phyloP scores from a whole-genome alignment of 2,797 vertebrate genomes.

The Urophycis tenuis region DNA sequence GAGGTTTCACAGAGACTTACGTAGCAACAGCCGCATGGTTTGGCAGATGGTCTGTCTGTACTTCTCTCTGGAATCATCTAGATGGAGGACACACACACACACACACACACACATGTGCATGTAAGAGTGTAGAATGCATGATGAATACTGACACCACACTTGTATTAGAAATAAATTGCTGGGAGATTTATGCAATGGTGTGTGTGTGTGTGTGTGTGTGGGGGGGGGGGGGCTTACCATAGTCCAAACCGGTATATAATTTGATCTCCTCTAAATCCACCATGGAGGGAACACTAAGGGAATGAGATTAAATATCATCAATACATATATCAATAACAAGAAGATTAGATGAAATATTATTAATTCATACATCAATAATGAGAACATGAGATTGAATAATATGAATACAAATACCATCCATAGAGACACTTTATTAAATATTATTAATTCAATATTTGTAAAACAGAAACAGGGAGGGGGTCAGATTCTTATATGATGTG shows the following conservation, averaged over 20 bases:
- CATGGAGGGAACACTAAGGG: slow-evolving; percentile 81
- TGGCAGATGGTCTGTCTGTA: slow-evolving; percentile 72
- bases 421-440: background rate
- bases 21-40: slow-evolving; percentile 36
- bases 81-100: slow-evolving; percentile 42
- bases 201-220: too few relatives aligned
- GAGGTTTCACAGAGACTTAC: slow-evolving; percentile 71
- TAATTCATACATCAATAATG: too few relatives aligned
- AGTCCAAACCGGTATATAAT: slow-evolving; percentile 82
- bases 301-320: slow-evolving; percentile 14
- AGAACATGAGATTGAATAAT: background rate
- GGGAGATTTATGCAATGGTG: background rate
- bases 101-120: slow-evolving; percentile 36
- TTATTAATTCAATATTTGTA: too few relatives aligned
- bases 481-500: background rate
- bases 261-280: slow-evolving; percentile 87
- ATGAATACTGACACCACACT: slow-evolving; percentile 36
- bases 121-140: slow-evolving; percentile 43
- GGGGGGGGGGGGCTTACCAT: slow-evolving; percentile 76
- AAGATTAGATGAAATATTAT: too few relatives aligned
- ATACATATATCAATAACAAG: background rate
- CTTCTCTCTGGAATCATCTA: slow-evolving; percentile 87
- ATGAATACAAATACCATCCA: background rate
- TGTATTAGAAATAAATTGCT: slow-evolving; percentile 6
- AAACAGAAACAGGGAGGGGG: too few relatives aligned